Base-by-base conservation (phyloP, 53 echinoderm and acorn worm species). In the Antedon mediterranea region DNA sequence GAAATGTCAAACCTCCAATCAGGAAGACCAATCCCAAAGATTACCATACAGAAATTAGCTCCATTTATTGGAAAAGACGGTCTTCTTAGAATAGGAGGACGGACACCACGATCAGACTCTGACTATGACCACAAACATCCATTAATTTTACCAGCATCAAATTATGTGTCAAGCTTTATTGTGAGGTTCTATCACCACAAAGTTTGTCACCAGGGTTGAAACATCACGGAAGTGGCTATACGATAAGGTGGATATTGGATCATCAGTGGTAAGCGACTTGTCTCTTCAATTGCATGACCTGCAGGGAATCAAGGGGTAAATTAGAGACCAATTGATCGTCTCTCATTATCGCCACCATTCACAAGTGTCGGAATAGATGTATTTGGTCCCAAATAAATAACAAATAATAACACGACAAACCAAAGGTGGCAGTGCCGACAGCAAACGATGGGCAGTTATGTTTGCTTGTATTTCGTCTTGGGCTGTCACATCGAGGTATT, bases 341-440 rank as follows among this genome's bases (percentile, higher is more conserved):
- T 80, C 73, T 43, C 29, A 4, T 18, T 71, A 8, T 71, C 0
- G 32, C 88, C 81, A n/a, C 72, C 88, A 6, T 87, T 87, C 73
- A 77, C 83, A 26, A 75, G 43, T 30, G 80, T 84, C 0, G 76
- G 88, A 3, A 43, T 84, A 14, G 84, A 84, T 29, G 79, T 79
- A 34, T 88, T 84, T 43, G 88, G 89, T 0, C 85, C 89, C 3
- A 89, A 85, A 82, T 34, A 79, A 7, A 71, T 89, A 27, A 31
- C 72, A 29, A 41, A 85, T 26, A 34, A n/a, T n/a, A n/a, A n/a
- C n/a, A n/a, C n/a, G 83, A 23, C 73, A 82, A 41, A 81, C 88
- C 30, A 78, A 78, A 42, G 85, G 81, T 28, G 79, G 80, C 33
- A 78, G 70, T 4, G 78, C 87, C 23, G 31, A 87, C 15, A 79